These are phyloP conservation scores for Drosophila mayaguana DNA, from an alignment of 2,888 invertebrate genomes.

Conservation along the genomic window DNA sequence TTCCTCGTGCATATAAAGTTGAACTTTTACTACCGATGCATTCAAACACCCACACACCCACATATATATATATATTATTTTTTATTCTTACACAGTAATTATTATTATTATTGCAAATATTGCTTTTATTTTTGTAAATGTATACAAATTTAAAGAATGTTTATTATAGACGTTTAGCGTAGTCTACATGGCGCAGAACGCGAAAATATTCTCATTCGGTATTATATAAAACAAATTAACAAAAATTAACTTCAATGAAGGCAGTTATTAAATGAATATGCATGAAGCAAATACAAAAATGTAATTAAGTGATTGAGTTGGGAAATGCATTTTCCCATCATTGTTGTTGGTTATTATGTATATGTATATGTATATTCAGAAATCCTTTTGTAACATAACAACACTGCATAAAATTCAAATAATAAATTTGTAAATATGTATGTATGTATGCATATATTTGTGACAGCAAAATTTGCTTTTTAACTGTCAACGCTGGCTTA, in stretches of 20 bases:
- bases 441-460: conserved; percentile 50
- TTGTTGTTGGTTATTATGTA: conserved; percentile 63
- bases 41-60: conserved; percentile 36
- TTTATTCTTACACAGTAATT: conserved; percentile 61
- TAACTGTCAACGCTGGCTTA: not conserved
- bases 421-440: conserved; percentile 78
- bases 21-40: conserved; percentile 62
- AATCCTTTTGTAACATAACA: conserved; percentile 67
- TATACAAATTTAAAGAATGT: conserved; percentile 61
- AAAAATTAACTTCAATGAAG: conserved; percentile 51
- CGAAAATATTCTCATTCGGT: conserved; percentile 65
- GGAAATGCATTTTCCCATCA: conserved; percentile 49
- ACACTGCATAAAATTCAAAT: conserved; percentile 52
- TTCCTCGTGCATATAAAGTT: conserved; percentile 65
- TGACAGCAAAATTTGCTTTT: not conserved
- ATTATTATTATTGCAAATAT: conserved; percentile 62
- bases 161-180: conserved; percentile 45
- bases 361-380: conserved; percentile 64
- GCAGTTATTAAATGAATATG: conserved; percentile 55
- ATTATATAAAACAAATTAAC: conserved; percentile 46
- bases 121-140: conserved; percentile 69
- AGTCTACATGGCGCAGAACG: conserved; percentile 47
- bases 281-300: conserved; percentile 46
- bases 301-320: conserved; percentile 56
- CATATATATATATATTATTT: conserved; percentile 14